A percentile compares a stretch with the other conserved stretches of the same genome.
These are phyloP conservation scores for Drosophila kuntzei DNA, from an alignment of 2,888 invertebrate genomes.

Conservation along the genomic window DNA sequence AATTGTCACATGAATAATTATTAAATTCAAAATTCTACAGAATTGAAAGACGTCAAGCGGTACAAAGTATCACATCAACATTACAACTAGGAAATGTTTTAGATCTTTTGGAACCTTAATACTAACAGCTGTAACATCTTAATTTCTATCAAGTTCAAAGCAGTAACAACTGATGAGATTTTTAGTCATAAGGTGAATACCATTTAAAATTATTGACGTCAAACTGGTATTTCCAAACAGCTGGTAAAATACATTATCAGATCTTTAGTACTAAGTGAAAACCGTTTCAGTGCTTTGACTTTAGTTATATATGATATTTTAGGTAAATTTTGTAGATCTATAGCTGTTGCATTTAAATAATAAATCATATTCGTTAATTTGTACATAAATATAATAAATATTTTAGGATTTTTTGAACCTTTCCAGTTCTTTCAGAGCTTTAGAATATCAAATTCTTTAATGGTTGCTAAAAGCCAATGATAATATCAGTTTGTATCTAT, in stretches of 20 bases:
- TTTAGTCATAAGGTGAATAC: constrained; percentile 5
- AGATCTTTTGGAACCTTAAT: not conserved
- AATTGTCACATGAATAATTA: constrained; percentile 23
- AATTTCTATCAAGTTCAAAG: constrained; percentile 5
- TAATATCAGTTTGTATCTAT: not conserved
- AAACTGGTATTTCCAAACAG: constrained; percentile 8
- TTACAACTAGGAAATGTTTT: not conserved
- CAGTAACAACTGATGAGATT: not conserved
- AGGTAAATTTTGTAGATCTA: not conserved
- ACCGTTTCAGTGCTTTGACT: not conserved
- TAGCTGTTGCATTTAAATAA: not conserved
- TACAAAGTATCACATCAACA: not conserved
- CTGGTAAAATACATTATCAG: constrained; percentile 6
- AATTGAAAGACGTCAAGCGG: constrained; percentile 13
- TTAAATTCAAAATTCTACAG: constrained; percentile 21
- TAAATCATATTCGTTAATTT: no score
- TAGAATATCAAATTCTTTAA: not conserved
- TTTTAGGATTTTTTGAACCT: not conserved
- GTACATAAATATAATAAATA: no score
- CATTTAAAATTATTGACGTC: constrained; percentile 5
- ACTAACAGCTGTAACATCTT: not conserved
- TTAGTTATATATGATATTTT: not conserved
- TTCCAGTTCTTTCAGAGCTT: not conserved
- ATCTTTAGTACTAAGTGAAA: constrained; percentile 5
- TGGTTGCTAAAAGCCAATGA: no score